Percentiles rank a stretch among this genome's conserved stretches.
Conservation (phyloP, 64 coral and sea anemone genomes). For the Astreopora myriophthalma region DNA sequence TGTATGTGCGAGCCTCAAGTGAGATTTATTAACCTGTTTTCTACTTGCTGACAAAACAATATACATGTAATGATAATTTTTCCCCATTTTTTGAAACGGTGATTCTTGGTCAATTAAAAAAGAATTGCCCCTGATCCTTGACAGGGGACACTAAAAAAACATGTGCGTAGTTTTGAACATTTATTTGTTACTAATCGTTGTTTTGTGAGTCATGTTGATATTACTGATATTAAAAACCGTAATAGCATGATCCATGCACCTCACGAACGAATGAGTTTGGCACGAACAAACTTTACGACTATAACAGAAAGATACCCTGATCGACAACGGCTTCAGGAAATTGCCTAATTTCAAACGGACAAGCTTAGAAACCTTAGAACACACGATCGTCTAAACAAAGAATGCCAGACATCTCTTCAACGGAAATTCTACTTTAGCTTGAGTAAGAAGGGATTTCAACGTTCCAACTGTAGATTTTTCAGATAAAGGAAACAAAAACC, state of each 20-base stretch:
- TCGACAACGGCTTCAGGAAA: background rate
- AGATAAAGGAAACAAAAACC: background rate
- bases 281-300: background rate
- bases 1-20: too few relatives aligned
- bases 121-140: background rate
- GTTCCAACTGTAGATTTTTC: background rate
- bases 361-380: background rate
- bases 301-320: background rate
- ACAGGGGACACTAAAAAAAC: background rate
- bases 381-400: background rate
- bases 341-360: background rate
- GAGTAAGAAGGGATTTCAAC: background rate
- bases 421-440: conserved; percentile 9
- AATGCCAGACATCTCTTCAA: conserved; percentile 14
- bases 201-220: background rate
- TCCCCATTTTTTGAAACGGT: background rate
- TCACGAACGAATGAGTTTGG: background rate
- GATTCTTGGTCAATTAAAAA: background rate
- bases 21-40: too few relatives aligned
- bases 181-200: background rate
- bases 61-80: background rate
- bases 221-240: background rate
- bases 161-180: background rate
- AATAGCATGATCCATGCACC: background rate
- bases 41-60: too few relatives aligned